Evolutionary conservation across 2,113 vertebrate genomes (phyloP).

Genomic region (Amblyopsis rosae): DNA sequence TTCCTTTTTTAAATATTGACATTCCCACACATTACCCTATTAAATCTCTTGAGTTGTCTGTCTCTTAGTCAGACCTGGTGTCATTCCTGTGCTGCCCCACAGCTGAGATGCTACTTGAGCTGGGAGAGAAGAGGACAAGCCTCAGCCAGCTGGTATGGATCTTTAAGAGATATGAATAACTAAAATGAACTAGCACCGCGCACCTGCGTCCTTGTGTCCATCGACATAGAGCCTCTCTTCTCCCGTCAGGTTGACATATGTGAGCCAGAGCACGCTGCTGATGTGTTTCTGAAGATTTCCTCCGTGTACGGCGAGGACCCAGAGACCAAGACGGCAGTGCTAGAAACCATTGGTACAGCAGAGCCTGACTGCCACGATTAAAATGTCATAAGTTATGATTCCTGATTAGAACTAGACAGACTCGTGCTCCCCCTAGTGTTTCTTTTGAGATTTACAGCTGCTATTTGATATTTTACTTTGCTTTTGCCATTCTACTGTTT

Average conservation of each 20-base stretch:
- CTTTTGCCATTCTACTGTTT: no score
- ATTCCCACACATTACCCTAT: no score
- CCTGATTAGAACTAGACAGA: background rate
- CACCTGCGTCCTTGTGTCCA: background rate
- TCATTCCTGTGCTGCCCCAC: conserved; percentile 88
- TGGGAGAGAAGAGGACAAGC: conserved; percentile 82
- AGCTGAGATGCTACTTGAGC: conserved; percentile 84
- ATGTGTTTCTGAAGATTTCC: conserved; percentile 84
- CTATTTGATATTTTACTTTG: no score
- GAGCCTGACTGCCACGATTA: background rate
- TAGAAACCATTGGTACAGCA: conserved; percentile 66
- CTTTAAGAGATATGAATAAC: background rate
- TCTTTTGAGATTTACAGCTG: background rate
- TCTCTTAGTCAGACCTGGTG: conserved; percentile 70
- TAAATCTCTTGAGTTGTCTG: background rate
- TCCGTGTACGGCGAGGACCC: conserved; percentile 84
- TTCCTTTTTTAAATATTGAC: no score
- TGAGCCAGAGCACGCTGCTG: conserved; percentile 82
- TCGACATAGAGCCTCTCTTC: background rate
- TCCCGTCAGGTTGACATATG: conserved; percentile 81
- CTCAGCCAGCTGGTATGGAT: conserved; percentile 80
- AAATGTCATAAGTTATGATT: no score
- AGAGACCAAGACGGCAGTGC: conserved; percentile 76
- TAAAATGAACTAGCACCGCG: background rate
- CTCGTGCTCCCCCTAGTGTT: background rate